Evolutionary conservation across 2,113 vertebrate genomes (phyloP), one percentile per base, ranked within the genome.

Genomic region (Haliaeetus leucogaster): DNA sequence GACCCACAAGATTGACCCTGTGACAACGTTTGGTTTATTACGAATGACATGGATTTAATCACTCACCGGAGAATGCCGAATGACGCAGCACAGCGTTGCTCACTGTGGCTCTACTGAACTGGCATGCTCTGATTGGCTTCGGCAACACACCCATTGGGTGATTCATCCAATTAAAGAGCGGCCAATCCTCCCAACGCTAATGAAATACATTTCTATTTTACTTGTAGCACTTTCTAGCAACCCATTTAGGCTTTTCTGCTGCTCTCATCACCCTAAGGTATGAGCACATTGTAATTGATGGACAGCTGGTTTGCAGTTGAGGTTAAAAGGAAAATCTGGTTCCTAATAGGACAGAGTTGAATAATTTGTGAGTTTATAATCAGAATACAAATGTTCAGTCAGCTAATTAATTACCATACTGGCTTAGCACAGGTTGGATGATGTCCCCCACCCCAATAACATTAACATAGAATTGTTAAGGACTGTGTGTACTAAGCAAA

Each of bases 161-260:
- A 97, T 91, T 97, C 95, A 97, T 90, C 85, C 96, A 96, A 95
- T 96, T 94, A 97, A 95, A 82, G 88, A 82, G 85, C 17, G 6
- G 68, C 85, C 84, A 84, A 43, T 90, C 82, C 85, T 86, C 70
- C 83, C 89, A 85, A 48, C 4, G 4, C 61, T 96, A 95, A 97
- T 93, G 95, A 96, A 95, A 94, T 70, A 63, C 89, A 86, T 92
- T 61, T 94, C 77, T 96, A 0, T 96, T 95, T 92, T 82, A 93
- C 67, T 92, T 93, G 82, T 91, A 94, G 91, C 82, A 95, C 95
- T 97, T 95, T 86, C 91, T 93, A 96, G 86, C 94, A 95, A 97
- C 38, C 48, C 56, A 47, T 82, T 86, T 82, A 91, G 71, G 83
- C 61, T 81, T 94, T 86, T 72, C 91, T 73, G 93, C 61, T 92